phyloP scores from a whole-genome alignment of 2,113 vertebrate species.

The Neotragus moschatus region DNA sequence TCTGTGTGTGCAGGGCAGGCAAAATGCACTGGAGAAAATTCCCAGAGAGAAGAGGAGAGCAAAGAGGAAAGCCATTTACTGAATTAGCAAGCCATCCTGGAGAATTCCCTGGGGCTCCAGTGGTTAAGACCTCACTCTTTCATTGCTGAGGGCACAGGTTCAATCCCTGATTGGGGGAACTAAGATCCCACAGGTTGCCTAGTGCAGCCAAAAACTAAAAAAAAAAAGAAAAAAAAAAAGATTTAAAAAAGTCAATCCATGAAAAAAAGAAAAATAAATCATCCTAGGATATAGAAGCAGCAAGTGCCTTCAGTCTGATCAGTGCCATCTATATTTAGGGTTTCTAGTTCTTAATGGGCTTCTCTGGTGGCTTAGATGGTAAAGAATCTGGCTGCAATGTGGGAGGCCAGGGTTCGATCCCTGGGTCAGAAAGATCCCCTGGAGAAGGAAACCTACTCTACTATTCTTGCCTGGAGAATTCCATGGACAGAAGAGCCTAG shows the following conservation, averaged over 20 bases:
- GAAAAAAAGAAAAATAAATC: neutral
- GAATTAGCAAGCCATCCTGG: neutral
- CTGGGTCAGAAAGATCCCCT: neutral
- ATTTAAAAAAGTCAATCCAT: neutral
- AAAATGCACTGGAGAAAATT: neutral
- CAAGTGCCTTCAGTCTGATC: neutral
- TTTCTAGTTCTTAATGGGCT: neutral
- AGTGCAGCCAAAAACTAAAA: neutral
- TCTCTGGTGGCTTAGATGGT: neutral
- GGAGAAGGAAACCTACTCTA: neutral
- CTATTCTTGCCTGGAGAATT: neutral
- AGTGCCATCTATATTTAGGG: fast-evolving
- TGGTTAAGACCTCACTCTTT: neutral
- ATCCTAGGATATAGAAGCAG: neutral
- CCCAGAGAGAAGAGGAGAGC: neutral
- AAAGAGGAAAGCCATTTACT: neutral
- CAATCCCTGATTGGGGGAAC: neutral
- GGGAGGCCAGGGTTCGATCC: neutral
- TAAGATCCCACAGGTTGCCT: neutral
- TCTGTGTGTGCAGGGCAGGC: neutral
- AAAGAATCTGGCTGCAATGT: neutral
- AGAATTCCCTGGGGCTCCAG: neutral
- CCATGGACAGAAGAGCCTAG: neutral
- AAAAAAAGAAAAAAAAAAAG: neutral
- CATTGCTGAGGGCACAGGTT: neutral